phyloP scores from a whole-genome alignment of 2,888 invertebrate genomes.

The Tenthredo mesomela region DNA sequence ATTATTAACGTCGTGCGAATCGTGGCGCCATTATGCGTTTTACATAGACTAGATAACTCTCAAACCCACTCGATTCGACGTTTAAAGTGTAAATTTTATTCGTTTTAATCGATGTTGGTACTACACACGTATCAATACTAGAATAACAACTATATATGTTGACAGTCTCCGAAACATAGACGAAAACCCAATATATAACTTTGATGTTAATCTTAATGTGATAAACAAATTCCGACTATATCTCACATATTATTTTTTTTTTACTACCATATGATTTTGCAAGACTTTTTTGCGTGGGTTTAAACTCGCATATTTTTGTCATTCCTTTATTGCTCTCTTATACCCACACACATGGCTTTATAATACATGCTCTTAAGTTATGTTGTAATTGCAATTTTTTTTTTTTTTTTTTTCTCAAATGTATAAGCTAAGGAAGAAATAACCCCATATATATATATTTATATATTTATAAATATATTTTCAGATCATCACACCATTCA shows the following conservation, averaged over 20 bases:
- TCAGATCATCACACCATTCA: not conserved
- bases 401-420: not conserved
- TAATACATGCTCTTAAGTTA: not conserved
- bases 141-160: too few relatives aligned
- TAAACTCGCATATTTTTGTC: constrained; percentile 31
- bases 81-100: not conserved
- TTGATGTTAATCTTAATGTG: too few relatives aligned
- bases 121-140: too few relatives aligned
- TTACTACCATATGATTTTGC: constrained; percentile 17
- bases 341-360: not conserved
- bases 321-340: constrained; percentile 42
- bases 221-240: not conserved
- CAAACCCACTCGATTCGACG: not conserved
- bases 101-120: not conserved
- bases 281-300: constrained; percentile 31
- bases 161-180: not conserved
- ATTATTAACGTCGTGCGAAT: not conserved
- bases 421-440: not conserved
- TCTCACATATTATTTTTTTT: not conserved
- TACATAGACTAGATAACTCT: not conserved
- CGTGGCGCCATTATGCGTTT: not conserved
- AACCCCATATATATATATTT: too few relatives aligned
- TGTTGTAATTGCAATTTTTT: constrained; percentile 9
- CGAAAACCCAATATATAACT: not conserved
- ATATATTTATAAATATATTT: too few relatives aligned